A percentile compares a stretch with the other conserved stretches of the same genome.
Evolutionary conservation across 2,113 vertebrate genomes (phyloP).

Genomic region (Antennarius striatus): DNA sequence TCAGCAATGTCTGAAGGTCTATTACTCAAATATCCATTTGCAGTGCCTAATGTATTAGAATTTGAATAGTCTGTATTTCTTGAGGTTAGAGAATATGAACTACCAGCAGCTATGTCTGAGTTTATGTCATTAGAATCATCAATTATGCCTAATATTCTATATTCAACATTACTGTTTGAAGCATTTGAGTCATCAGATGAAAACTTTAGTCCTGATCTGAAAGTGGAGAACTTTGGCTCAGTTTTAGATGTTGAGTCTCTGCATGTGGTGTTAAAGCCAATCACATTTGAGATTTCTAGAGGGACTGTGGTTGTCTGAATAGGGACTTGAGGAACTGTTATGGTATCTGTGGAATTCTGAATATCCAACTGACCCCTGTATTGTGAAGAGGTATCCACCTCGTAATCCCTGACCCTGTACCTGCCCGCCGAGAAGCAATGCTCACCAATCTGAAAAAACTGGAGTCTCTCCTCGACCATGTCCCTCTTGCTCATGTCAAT

Average conservation of each 20-base stretch:
- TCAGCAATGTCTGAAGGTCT: conserved; percentile 72
- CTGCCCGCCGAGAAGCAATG: conserved; percentile 94
- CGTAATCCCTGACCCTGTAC: conserved; percentile 89
- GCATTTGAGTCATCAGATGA: conserved; percentile 84
- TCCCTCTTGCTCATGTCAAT: conserved; percentile 99
- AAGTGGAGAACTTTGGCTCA: conserved; percentile 93
- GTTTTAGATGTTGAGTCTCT: conserved; percentile 83
- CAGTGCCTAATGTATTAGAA: conserved; percentile 29
- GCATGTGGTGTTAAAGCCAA: conserved; percentile 84
- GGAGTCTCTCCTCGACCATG: conserved; percentile 99
- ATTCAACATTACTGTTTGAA: conserved; percentile 37
- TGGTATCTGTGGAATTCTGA: conserved; percentile 83
- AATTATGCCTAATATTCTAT: conserved; percentile 35
- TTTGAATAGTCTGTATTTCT: conserved; percentile 39
- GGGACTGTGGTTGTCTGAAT: conserved; percentile 88
- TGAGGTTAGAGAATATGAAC: conserved; percentile 43
- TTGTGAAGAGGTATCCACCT: conserved; percentile 79
- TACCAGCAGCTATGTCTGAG: conserved; percentile 56
- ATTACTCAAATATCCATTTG: conserved; percentile 42
- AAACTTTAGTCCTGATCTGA: conserved; percentile 92
- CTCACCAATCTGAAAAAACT: conserved; percentile 99
- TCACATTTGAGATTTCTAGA: conserved; percentile 83
- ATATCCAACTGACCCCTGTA: conserved; percentile 83
- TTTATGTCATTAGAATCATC: conserved; percentile 33
- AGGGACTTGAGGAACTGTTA: conserved; percentile 83